phyloP scores from a whole-genome alignment of 2,113 vertebrate genomes.

The Danio rerio region DNA sequence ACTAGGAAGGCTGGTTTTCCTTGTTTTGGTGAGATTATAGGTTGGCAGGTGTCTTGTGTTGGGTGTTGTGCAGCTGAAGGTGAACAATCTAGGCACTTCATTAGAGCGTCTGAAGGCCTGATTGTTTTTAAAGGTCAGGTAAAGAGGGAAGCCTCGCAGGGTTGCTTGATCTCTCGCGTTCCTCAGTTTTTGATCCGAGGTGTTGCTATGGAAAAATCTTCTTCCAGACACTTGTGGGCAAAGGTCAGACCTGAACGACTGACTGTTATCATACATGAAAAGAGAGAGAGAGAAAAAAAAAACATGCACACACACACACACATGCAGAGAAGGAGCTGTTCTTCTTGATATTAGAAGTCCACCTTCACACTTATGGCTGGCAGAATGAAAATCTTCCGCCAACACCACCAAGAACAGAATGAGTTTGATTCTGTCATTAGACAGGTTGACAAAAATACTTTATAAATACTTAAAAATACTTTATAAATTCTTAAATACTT shows the following conservation, averaged over 20 bases:
- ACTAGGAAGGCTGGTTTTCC: neutral
- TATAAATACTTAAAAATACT: too few relatives aligned
- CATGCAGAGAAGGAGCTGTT: constrained; percentile 40
- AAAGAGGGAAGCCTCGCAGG: constrained; percentile 36
- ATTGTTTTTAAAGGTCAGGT: constrained; percentile 53
- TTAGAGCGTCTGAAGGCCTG: constrained; percentile 49
- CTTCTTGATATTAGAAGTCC: too few relatives aligned
- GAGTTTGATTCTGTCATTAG: too few relatives aligned
- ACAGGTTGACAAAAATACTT: too few relatives aligned
- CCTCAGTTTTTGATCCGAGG: neutral
- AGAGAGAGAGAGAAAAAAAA: constrained; percentile 29
- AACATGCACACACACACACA: constrained; percentile 6
- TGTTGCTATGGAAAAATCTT: constrained; percentile 44
- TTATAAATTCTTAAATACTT: too few relatives aligned
- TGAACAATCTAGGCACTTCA: constrained; percentile 50
- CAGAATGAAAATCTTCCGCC: too few relatives aligned
- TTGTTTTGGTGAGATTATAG: constrained; percentile 21
- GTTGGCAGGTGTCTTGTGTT: too few relatives aligned
- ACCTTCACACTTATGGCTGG: too few relatives aligned
- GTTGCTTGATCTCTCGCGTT: constrained; percentile 7
- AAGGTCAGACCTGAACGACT: constrained; percentile 54
- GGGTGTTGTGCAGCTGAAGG: too few relatives aligned
- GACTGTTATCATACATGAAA: constrained; percentile 42
- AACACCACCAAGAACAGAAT: too few relatives aligned
- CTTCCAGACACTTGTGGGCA: constrained; percentile 47